Base-by-base conservation (phyloP, 2,113 vertebrate genomes). In the Ageneiosus marmoratus region DNA sequence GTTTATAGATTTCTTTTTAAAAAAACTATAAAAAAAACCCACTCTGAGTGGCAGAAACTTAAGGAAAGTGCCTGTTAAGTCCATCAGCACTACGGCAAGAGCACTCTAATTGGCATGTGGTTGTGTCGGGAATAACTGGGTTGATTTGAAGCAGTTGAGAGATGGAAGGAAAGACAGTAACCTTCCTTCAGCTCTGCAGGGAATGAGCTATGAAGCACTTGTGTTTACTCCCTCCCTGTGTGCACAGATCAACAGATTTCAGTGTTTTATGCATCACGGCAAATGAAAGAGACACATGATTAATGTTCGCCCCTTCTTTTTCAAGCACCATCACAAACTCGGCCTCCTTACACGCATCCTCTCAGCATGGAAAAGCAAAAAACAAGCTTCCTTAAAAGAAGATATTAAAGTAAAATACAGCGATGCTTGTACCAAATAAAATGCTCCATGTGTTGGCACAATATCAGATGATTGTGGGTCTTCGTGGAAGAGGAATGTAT, bases 61-160 rank as follows among this genome's bases (percentile, higher is more conserved):
- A 88, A 89, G 90, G 79, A 91, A 89, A 78, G 82, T 88, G 89
- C 89, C 88, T 86, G 91, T 89, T 89, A 89, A 89, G 89, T 90
- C 91, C 84, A 73, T 89, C 88, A 90, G 90, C 91, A 89, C 89
- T 91, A 89, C 91, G 87, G 85, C 88, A 83, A 89, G 94, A 89
- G 89, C 92, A 89, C 83, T 91, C 92, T 97, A 96, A 97, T 96
- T 97, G 96, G 89, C 92, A 94, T 92, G 92, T 88, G 94, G 93
- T 89, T 94, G 94, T 75, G 88, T 92, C 93, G 95, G 93, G 96
- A 97, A 95, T 96, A 96, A 96, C 95, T 96, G 89, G 93, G 94
- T 78, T 97, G 93, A 95, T 97, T 97, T 93, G 94, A 96, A 95
- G 94, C 92, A 89, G 91, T 91, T 96, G 95, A 97, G 93, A 95